Base-by-base conservation (phyloP, 2,797 vertebrate species). In the Sebastes hopkinsi region DNA sequence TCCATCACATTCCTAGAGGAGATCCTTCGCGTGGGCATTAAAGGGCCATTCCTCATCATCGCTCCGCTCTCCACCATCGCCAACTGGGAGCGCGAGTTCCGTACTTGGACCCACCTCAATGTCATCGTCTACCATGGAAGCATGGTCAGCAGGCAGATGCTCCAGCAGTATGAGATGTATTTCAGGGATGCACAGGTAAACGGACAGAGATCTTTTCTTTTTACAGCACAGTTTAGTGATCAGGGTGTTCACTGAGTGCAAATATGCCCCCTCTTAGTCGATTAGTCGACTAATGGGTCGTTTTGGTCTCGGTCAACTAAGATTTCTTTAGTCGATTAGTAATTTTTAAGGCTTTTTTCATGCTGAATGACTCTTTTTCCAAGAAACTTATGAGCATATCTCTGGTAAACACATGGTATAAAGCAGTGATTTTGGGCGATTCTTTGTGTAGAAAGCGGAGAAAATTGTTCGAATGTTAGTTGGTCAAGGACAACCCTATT, bases 111-210 rank as follows among this genome's bases (percentile, higher is more conserved):
- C 32, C 94, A 98, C 88, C 96, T 98, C 76, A 99, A 99, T 1
- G 97, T 99, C 72, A 98, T 99, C 13, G 98, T 99, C 71, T 99
- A 99, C 92, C 99, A 99, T 2, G 99, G 99, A 10, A 99, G 98
- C 81, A 94, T 98, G 95, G 95, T 99, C 94, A 99, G 99, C 95
- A 96, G 98, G 88, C 98, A 99, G 94, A 99, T 99, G 98, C 98
- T 99, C 77, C 99, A 99, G 89, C 98, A 99, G 92, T 99, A 99
- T 58, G 99, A 99, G 91, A 99, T 99, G 98, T 98, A 99, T 93
- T 99, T 97, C 96, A 97, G 97, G 95, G 98, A 99, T 68, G 92
- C 97, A 50, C 98, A 99, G 98, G 99, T 99, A 95, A 64, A 64
- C 25, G 3, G 10, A 4, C 30, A 46, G 25, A 34, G 2, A 11